Conservation (phyloP, 1,140 invertebrate genomes). For the Apis dorsata region DNA sequence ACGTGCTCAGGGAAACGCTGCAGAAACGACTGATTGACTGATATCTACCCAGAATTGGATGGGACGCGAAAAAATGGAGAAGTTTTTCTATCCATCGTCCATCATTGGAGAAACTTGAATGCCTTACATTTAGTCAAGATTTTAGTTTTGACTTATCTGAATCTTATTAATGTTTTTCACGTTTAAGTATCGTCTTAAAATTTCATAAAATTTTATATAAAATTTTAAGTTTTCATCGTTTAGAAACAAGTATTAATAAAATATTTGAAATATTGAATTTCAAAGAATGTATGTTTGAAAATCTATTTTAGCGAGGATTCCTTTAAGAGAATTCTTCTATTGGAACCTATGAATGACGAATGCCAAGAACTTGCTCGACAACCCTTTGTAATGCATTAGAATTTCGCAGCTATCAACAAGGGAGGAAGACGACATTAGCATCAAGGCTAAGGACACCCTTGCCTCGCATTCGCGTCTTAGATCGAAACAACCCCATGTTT, state of each 20-base stretch:
- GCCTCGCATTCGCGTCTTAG: slow-evolving; percentile 64
- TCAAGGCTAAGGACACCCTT: slow-evolving; percentile 47
- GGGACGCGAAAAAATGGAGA: slow-evolving; percentile 2
- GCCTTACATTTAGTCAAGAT: not conserved
- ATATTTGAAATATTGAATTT: not conserved
- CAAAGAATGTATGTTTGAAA: rapidly evolving
- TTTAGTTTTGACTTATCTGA: not conserved
- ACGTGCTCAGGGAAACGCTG: not conserved
- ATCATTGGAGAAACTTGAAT: not conserved
- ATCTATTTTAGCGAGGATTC: not conserved
- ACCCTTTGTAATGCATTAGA: slow-evolving; percentile 62
- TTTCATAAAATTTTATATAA: no score
- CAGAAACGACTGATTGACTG: slow-evolving; percentile 9
- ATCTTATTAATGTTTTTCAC: not conserved
- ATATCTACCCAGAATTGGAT: slow-evolving; percentile 9
- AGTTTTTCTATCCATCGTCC: not conserved
- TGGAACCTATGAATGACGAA: slow-evolving; percentile 57
- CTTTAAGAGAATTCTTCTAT: not conserved
- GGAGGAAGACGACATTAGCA: slow-evolving; percentile 66
- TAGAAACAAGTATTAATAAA: no score
- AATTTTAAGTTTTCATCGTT: no score
- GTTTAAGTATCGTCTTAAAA: no score
- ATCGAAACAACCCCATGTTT: slow-evolving; percentile 70
- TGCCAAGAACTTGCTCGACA: slow-evolving; percentile 20
- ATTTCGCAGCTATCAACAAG: slow-evolving; percentile 12